These are phyloP conservation scores for Agrenia bidenticulata DNA, from an alignment of 2,888 invertebrate genomes.

Conservation along the genomic window DNA sequence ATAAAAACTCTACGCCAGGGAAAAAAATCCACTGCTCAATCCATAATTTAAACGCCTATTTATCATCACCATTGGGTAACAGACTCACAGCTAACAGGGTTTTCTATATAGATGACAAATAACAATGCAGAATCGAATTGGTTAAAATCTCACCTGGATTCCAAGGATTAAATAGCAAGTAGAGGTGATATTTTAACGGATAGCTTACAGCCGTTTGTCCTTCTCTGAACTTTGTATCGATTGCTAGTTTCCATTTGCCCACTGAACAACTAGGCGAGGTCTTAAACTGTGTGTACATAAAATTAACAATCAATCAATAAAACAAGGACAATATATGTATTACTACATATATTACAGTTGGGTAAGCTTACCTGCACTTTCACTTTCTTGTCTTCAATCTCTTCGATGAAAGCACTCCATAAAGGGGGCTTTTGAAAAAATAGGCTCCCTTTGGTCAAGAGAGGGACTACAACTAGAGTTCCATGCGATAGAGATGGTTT, in stretches of 20 bases:
- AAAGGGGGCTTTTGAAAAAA: constrained; percentile 63
- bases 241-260: constrained; percentile 79
- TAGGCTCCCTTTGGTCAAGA: constrained; percentile 63
- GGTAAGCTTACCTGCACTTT: constrained; percentile 58
- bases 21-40: too few relatives aligned
- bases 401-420: constrained; percentile 75
- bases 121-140: too few relatives aligned
- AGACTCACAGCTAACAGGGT: too few relatives aligned
- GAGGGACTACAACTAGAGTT: constrained; percentile 72
- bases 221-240: constrained; percentile 70
- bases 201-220: constrained; percentile 72
- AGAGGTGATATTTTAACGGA: constrained; percentile 68
- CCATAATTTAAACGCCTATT: too few relatives aligned
- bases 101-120: too few relatives aligned
- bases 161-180: constrained; percentile 89
- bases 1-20: too few relatives aligned
- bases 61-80: too few relatives aligned
- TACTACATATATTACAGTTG: too few relatives aligned
- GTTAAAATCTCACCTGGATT: constrained; percentile 72
- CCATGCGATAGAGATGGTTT: constrained; percentile 79
- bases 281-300: constrained; percentile 60
- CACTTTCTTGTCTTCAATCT: constrained; percentile 65
- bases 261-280: constrained; percentile 72
- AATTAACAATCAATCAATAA: constrained; percentile 1
- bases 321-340: too few relatives aligned